Evolutionary conservation across 1,140 invertebrate genomes (phyloP), one percentile per base, ranked within the genome.

Genomic region (Ceratina calcarata): DNA sequence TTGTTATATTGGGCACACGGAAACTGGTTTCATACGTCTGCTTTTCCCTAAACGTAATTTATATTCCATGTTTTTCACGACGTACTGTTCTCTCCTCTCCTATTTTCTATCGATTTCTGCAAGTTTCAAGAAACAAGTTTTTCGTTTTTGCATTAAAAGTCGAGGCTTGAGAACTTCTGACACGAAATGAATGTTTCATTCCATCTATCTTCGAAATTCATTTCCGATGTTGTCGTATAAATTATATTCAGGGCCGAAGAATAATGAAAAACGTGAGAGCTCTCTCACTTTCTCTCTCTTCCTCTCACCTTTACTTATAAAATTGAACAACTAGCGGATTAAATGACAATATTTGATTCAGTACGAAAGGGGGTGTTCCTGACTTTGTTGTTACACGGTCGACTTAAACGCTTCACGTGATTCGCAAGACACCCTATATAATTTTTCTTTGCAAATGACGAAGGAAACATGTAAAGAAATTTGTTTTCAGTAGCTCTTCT

Each of bases 241-340:
- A 32, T 32, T 32, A 4, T 4, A 32, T 32, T 32, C 27, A 4
- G 27, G 27, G 27, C 27, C 27, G 27, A 2, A 37, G 45, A 37
- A 55, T 55, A 4, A 13, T 12, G 18, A 37, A 16, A 4, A 49
- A 57, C 18, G 6, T 27, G 51, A 49, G 64, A 75, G 64, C 64
- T 67, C 45, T 24, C 24, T 24, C 66, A 51, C 13, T 75, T 22
- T 20, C 32, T 67, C 73, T 75, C 55, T 60, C 53, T 62, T 74
- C 61, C 49, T 62, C 32, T 75, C 27, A 22, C 24, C 24, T 15
- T 15, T 57, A 24, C 27, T 45, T 45, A 45, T 7, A 3, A 45
- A 45, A 45, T 45, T 10, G 0, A 45, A 45, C 37, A 45, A 45
- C 37, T 45, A 45, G 37, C 32, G 32, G 32, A 37, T 37, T 6